Evolutionary conservation across 2,888 invertebrate species (phyloP), one percentile per base, ranked within the genome.

Genomic region (Caenorhabditis sp.): DNA sequence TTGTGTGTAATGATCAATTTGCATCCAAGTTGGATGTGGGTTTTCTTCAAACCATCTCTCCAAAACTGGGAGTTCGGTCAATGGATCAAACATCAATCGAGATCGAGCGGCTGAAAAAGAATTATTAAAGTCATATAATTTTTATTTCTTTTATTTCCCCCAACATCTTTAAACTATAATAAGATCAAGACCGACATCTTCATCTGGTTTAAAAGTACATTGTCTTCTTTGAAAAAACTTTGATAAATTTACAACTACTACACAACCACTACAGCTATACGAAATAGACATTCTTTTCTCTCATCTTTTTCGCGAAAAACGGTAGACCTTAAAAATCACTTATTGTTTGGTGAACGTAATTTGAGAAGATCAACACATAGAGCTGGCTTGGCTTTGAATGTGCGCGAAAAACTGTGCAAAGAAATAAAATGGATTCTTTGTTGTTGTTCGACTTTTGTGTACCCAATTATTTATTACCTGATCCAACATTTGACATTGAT

Each of bases 41-140:
- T 97, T 97, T 90, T 95, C 93, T 36, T 93, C 92, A 89, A 97
- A 97, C 96, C 97, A 97, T 54, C 70, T 82, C 89, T 87, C 87
- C 64, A 90, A 86, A 66, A 89, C 89, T 12, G 90, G 90, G 67
- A 99, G 95, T 90, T 99, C 99, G 20, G 96, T 95, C 25, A 97
- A 94, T 0, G 99, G 99, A 90, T 99, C 99, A 87, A 99, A 99
- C 90, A 99, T 99, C 53, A 99, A 97, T 81, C 99, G 92, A 89
- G 97, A 97, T 54, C 99, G 92, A 89, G 86, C 83, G 12, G 76
- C 77, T 65, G 70, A 64, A 70, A 75, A 69, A 21, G 1, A 20
- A 20, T 36, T 20, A 38, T 14, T n/a, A n/a, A n/a, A n/a, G n/a
- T n/a, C n/a, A n/a, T n/a, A n/a, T n/a, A 36, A 8, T 36, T 50